Evolutionary conservation across 1,140 invertebrate genomes (phyloP), one percentile per base, ranked within the genome.

Genomic region (Nomia melanderi): DNA sequence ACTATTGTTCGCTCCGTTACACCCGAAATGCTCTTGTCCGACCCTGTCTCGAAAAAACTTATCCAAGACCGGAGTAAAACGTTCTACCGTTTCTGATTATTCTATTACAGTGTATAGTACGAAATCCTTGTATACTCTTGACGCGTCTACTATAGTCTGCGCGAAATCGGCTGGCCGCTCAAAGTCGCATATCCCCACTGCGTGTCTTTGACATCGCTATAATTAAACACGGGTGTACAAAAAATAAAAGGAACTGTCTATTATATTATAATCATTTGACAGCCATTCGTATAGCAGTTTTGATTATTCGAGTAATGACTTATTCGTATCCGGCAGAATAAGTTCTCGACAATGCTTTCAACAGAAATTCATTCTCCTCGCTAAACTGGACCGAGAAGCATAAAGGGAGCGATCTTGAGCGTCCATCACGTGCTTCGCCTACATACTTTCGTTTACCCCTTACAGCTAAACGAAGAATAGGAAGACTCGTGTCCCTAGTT

Each of bases 401-500:
- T 17, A 44, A 44, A 17, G 41, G 14, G 20, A 44, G 41, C 6
- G 41, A 17, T 44, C 14, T 44, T 14, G 41, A 44, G 41, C 41
- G 20, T 44, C 14, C 41, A 14, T 44, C 20, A 44, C 41, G 41
- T 44, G n/a, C n/a, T 44, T 17, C 12, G 20, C 20, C 41, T 39
- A 39, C n/a, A n/a, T n/a, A n/a, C n/a, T n/a, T n/a, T n/a, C n/a
- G 36, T 12, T 39, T 12, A 39, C 14, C 41, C 41, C 47, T 33
- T 25, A 44, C 17, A n/a, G 17, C 47, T n/a, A 62, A 6, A 36
- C 41, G 36, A 31, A 6, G 23, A 54, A 47, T 36, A 14, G 20
- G 41, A 44, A 41, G 56, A 25, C 31, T 65, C 7, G 33, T 63
- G 25, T 41, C 17, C 78, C 88, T 86, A 92, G 78, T 90, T 88